Percentiles rank a stretch among this genome's conserved stretches.
These are phyloP conservation scores for Ornithoptera priamus DNA, from an alignment of 2,888 invertebrate species.

Conservation along the genomic window DNA sequence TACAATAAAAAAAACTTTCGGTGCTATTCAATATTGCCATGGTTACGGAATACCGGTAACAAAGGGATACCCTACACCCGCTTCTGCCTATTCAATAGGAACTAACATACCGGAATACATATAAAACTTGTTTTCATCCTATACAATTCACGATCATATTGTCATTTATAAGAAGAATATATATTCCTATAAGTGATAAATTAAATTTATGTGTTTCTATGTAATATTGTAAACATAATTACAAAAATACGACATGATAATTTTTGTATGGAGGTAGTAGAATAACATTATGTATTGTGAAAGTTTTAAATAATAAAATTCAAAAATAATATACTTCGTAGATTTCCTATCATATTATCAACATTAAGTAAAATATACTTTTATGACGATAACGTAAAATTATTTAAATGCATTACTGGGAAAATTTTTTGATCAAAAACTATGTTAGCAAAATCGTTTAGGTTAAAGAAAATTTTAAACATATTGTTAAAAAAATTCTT, in stretches of 20 bases:
- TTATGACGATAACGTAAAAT: no score
- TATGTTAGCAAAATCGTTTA: no score
- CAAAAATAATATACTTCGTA: no score
- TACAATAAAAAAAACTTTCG: slow-evolving; percentile 34
- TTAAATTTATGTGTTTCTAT: no score
- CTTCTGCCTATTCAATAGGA: slow-evolving; percentile 22
- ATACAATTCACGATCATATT: background rate
- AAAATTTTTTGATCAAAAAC: no score
- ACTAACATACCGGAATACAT: slow-evolving; percentile 12
- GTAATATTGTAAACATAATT: no score
- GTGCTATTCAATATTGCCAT: slow-evolving; percentile 74
- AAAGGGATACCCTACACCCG: slow-evolving; percentile 37
- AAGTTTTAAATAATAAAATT: background rate
- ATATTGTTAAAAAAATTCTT: background rate
- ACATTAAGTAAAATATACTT: no score
- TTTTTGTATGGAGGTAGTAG: slow-evolving; percentile 9
- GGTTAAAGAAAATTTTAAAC: no score
- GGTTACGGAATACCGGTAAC: slow-evolving; percentile 62
- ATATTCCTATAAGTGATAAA: no score
- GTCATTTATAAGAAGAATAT: background rate
- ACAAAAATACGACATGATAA: background rate
- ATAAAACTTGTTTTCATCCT: slow-evolving; percentile 8
- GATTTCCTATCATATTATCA: no score
- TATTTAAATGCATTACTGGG: no score
- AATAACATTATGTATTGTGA: background rate